Conservation (phyloP, 2,113 vertebrate genomes). For the Rhinolophus sinicus region DNA sequence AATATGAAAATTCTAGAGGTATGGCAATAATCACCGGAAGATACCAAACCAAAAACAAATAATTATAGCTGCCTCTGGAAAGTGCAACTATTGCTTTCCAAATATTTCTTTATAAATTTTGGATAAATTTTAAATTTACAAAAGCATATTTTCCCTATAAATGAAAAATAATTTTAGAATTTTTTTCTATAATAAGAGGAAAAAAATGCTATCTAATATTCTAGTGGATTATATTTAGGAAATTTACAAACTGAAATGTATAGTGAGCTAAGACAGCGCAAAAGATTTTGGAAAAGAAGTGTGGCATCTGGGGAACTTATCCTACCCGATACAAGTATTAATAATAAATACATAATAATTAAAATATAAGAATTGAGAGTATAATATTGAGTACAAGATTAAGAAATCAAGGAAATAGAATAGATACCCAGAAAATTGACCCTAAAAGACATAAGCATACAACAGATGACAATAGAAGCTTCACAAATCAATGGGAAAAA, state of each 20-base stretch:
- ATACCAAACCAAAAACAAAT: background rate
- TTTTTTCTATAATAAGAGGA: slow-evolving; percentile 7
- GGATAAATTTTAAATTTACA: background rate
- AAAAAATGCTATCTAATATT: slow-evolving; percentile 20
- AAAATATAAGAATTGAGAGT: background rate
- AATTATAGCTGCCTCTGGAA: background rate
- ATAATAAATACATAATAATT: background rate
- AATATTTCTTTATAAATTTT: background rate
- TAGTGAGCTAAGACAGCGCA: background rate
- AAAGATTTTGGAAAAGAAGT: slow-evolving; percentile 33
- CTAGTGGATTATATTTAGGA: background rate
- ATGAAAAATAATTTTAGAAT: background rate
- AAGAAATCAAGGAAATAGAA: background rate
- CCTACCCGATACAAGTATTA: background rate
- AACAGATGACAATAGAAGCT: background rate
- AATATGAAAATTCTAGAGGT: background rate
- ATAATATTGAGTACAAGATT: background rate
- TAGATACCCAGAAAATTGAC: background rate
- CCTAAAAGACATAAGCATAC: background rate
- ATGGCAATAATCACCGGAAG: background rate
- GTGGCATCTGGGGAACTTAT: background rate
- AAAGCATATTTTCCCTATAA: background rate
- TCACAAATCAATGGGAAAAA: background rate
- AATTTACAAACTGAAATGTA: background rate
- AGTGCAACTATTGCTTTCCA: background rate